Evolutionary conservation across 2,797 vertebrate species (phyloP), one percentile per base, ranked within the genome.

Genomic region (Halcyon badia): DNA sequence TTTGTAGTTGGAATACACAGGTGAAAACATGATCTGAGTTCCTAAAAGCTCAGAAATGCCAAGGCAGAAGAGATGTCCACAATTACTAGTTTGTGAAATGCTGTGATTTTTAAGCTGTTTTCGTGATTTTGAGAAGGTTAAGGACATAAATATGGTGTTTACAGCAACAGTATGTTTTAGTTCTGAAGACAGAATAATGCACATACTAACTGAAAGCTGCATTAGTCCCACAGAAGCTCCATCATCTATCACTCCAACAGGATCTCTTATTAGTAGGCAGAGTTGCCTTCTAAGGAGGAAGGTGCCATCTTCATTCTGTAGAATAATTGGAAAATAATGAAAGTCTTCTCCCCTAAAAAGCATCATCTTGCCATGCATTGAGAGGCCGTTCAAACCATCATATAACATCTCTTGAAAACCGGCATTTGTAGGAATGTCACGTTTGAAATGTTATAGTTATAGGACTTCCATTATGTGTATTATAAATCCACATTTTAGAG

Each of bases 401-500:
- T 35, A 33, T 73, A 64, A 9, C 35, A 44, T 87, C 28, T 39
- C 66, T 84, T 84, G 80, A 73, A 95, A 97, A 79, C 56, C 61
- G 51, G 15, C 33, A 52, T 84, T 89, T 91, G 84, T 82, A 56
- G 58, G 64, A 84, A 60, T 64, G 57, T 68, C 66, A 82, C 51
- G n/a, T 94, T 72, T 68, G 66, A 94, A 90, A 77, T 73, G 80
- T 76, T 95, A 52, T 4, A 62, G 64, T 82, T 90, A 24, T 7
- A 52, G 60, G 68, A 30, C 35, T 89, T 90, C 66, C n/a, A 46
- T 87, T 76, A 58, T 60, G 28, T 49, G 48, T 71, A 68, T 89
- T 95, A 80, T 87, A 93, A 96, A 94, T 87, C 75, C 60, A 54
- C 57, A 3, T 90, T 94, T 84, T 85, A 90, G 56, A 71, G 81